These are phyloP conservation scores for Petrocephalus sullivani DNA, from an alignment of 2,797 vertebrate species.

Conservation along the genomic window DNA sequence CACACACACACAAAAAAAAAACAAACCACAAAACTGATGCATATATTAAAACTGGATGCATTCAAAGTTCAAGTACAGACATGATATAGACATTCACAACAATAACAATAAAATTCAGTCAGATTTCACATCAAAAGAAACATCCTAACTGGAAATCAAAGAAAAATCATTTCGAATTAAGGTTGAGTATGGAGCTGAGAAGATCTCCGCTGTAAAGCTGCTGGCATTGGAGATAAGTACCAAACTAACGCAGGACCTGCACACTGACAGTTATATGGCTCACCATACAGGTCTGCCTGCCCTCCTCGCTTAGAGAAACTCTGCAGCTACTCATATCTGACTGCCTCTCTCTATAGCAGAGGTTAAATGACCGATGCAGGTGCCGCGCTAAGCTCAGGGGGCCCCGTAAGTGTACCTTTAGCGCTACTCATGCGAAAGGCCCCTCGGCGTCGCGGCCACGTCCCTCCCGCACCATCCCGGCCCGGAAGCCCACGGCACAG, in stretches of 20 bases:
- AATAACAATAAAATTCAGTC: not conserved
- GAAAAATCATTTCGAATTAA: not conserved
- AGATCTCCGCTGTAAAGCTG: not conserved
- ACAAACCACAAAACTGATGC: not conserved
- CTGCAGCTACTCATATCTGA: not conserved
- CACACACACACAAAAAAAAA: not conserved
- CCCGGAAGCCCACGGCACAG: conserved; percentile 28
- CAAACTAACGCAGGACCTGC: not conserved
- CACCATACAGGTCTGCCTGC: not conserved
- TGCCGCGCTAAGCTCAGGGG: not conserved
- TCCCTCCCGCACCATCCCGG: conserved; percentile 31
- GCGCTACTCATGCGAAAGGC: not conserved
- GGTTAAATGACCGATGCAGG: not conserved
- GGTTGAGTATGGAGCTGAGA: not conserved
- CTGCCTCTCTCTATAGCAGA: not conserved
- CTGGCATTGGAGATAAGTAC: not conserved
- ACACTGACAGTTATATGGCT: not conserved
- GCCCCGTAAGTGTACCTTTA: not conserved
- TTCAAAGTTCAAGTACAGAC: not conserved
- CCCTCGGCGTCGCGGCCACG: conserved; percentile 18
- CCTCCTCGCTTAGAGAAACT: not conserved
- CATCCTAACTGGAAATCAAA: not conserved
- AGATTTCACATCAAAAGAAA: not conserved
- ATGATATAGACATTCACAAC: not conserved
- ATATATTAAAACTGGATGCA: not conserved